phyloP scores from a whole-genome alignment of 1,140 invertebrate species.

The Sesamia nonagrioides region DNA sequence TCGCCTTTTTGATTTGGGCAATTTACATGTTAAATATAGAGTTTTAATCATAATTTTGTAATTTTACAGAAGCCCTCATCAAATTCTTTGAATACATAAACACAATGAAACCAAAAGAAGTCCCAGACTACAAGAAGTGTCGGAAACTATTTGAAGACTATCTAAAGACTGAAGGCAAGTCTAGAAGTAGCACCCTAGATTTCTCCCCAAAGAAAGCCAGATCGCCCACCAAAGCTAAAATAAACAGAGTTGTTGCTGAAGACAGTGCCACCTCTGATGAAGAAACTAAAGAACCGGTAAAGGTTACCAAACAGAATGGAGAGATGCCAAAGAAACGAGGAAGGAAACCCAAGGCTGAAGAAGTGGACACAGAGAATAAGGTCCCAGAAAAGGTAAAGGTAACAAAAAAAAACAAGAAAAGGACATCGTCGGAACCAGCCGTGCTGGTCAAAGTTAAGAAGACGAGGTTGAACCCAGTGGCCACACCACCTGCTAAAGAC shows the following conservation, averaged over 20 bases:
- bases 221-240: slow-evolving; percentile 45
- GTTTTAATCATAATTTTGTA: neutral
- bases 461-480: slow-evolving; percentile 69
- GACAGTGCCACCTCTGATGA: slow-evolving; percentile 52
- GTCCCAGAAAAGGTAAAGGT: slow-evolving; percentile 54
- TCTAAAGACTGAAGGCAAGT: slow-evolving; percentile 73
- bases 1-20: too few species aligned
- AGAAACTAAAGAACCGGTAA: slow-evolving; percentile 49
- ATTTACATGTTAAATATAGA: neutral
- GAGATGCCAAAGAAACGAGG: slow-evolving; percentile 54
- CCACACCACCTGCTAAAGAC: slow-evolving; percentile 75
- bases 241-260: slow-evolving; percentile 35
- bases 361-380: slow-evolving; percentile 57
- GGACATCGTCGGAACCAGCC: slow-evolving; percentile 73
- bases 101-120: slow-evolving; percentile 91
- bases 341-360: slow-evolving; percentile 54
- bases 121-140: slow-evolving; percentile 92
- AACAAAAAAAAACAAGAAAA: slow-evolving; percentile 59
- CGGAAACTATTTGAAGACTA: slow-evolving; percentile 88
- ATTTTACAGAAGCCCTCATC: slow-evolving; percentile 88
- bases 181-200: slow-evolving; percentile 71
- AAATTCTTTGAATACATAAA: slow-evolving; percentile 92
- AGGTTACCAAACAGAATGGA: slow-evolving; percentile 59
- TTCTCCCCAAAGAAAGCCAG: slow-evolving; percentile 69
- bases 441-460: slow-evolving; percentile 76